These are phyloP conservation scores for Oreochromis grahami DNA, from an alignment of 2,797 vertebrate genomes.

Conservation along the genomic window DNA sequence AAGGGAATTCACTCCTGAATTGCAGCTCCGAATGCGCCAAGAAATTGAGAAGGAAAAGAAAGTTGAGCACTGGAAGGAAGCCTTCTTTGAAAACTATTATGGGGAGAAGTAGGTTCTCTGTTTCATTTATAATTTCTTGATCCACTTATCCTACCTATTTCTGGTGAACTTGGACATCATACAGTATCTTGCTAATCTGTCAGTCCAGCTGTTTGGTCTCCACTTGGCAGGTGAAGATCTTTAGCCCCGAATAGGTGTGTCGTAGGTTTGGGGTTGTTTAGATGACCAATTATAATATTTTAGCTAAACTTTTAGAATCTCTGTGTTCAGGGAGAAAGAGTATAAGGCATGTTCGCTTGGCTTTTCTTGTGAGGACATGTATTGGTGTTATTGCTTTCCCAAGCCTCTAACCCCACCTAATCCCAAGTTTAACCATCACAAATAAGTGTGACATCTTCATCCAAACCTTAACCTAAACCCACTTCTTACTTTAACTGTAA, in stretches of 20 bases:
- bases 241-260: background rate
- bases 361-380: background rate
- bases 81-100: conserved; percentile 95
- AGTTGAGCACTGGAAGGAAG: conserved; percentile 95
- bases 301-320: background rate
- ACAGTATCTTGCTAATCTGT: background rate
- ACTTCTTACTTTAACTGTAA: background rate
- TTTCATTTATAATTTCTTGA: background rate
- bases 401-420: background rate
- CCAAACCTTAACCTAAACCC: background rate
- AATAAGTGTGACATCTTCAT: background rate
- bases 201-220: background rate
- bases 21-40: conserved; percentile 94
- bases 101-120: conserved; percentile 87
- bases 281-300: background rate
- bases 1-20: conserved; percentile 97
- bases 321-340: background rate
- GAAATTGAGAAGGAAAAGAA: conserved; percentile 98
- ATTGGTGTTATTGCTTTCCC: background rate
- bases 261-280: background rate
- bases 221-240: background rate
- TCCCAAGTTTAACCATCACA: background rate
- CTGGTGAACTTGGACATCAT: background rate
- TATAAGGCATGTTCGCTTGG: background rate
- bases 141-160: background rate